phyloP scores from a whole-genome alignment of 2,888 invertebrate species.

The Cosmopolites sordidus region DNA sequence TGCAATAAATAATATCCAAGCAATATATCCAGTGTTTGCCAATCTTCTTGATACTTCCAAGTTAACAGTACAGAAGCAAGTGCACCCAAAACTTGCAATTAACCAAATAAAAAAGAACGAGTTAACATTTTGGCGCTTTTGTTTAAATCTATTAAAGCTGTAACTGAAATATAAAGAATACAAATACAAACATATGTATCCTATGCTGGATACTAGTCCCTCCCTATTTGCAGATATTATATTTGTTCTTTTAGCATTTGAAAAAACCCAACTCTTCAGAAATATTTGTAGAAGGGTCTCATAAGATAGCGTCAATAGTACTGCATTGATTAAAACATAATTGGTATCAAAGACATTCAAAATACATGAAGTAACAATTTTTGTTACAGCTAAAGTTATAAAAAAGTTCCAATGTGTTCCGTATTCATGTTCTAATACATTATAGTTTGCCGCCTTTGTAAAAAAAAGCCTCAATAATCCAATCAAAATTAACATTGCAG shows the following conservation, averaged over 20 bases:
- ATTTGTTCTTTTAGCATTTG: constrained; percentile 53
- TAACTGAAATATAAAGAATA: constrained; percentile 64
- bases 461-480: constrained; percentile 62
- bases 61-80: constrained; percentile 50
- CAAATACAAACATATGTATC: constrained; percentile 81
- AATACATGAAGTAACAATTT: constrained; percentile 64
- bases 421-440: constrained; percentile 88
- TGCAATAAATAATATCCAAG: constrained; percentile 70
- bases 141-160: constrained; percentile 44
- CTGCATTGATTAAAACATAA: constrained; percentile 54
- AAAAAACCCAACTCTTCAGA: constrained; percentile 67
- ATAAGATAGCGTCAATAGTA: constrained; percentile 58
- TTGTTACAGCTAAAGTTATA: constrained; percentile 82
- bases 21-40: constrained; percentile 77
- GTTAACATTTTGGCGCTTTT: constrained; percentile 10
- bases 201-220: constrained; percentile 79
- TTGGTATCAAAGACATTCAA: constrained; percentile 53
- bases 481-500: constrained; percentile 54
- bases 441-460: constrained; percentile 68
- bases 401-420: constrained; percentile 99
- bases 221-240: constrained; percentile 84
- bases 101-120: constrained; percentile 13
- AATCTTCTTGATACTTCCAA: constrained; percentile 72
- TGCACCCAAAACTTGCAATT: constrained; percentile 27
- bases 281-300: constrained; percentile 61